Base-by-base conservation (phyloP, 2,888 invertebrate genomes). In the Epistrophe eligans region DNA sequence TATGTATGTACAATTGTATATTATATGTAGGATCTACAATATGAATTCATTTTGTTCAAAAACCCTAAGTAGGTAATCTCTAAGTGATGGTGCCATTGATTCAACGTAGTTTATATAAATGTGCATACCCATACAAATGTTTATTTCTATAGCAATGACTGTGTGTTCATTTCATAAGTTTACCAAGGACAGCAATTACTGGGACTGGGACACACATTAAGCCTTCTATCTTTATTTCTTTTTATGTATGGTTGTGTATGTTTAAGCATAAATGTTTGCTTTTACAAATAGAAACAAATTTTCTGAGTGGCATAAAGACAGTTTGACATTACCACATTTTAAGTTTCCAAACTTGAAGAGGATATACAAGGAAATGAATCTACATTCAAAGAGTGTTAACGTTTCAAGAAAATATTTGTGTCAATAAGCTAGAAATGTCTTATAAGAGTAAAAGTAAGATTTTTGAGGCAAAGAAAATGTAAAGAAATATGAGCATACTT, bases 131-230 rank as follows among this genome's bases (percentile, higher is more conserved):
- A 5, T 66, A 32, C 17, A 38, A 10, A 17, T 17, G 17, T 19
- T 28, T 32, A 40, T 32, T 45, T 64, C 13, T 52, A 24, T 24
- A 48, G 19, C 2, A 38, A 19, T 52, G 50, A 50, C 15, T 55
- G 24, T 55, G 40, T 55, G 24, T 55, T 70, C 40, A 70, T 28
- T 52, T 70, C 24, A 40, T 55, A 40, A 40, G 28, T 55, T 55
- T 70, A 40, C 70, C 52, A 70, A 70, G 70, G 70, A 70, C 55
- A 55, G 70, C 70, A 70, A 70, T 70, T 70, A 70, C 52, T 67
- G 70, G 15, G 38, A 70, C 52, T 67, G 70, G 15, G 38, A 52
- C 52, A 67, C 35, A 67, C 13, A 48, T 19, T 55, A 40, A 38
- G 35, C 15, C 35, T 17, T 24, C n/a, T 35, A 24, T 52, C n/a